Base-by-base conservation (phyloP, 2,113 vertebrate genomes). In the Equus przewalskii region DNA sequence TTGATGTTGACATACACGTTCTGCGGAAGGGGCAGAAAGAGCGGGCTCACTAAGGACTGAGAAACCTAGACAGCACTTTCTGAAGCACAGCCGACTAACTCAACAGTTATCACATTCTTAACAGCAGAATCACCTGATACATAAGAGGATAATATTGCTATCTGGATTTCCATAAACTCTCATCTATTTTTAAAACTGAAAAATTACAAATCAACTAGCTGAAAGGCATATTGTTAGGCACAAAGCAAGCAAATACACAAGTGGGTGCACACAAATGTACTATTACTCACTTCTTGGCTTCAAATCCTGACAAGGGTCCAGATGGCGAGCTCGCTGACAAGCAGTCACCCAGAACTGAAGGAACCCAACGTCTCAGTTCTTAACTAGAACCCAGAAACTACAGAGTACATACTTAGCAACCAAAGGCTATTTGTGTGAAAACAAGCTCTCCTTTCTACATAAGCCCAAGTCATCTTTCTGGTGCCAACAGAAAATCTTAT, bases 1-100 rank as follows among this genome's bases (percentile, higher is more conserved):
- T 99, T 99, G 97, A 99, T 99, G 98, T 99, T 99, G 93, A 99
- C 99, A 7, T 99, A 99, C 90, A 99, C 99, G 49, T 99, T 99
- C 99, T 99, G 93, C 0, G 64, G 89, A 82, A 62, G 96, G 75
- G 30, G 76, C 44, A 80, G 83, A 54, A 7, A 26, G 54, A 62
- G n/a, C 28, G 22, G 6, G 65, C 15, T 33, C 12, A 14, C 36
- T 41, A 41, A 41, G 36, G 36, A 41, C 64, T 22, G 41, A 76
- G 76, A 90, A 73, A 33, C 3, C 4, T 5, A 21, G 26, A 41
- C 0, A 44, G 64, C 30, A 5, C 54, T n/a, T 44, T 24, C 80
- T 30, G 41, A 36, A 80, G n/a, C 5, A 7, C 8, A 33, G 33
- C 44, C 46, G 5, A 21, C 26, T 15, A 18, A 14, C 30, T 33